Base-by-base conservation (phyloP, 2,888 invertebrate genomes). In the Trissolcus brochymenae region DNA sequence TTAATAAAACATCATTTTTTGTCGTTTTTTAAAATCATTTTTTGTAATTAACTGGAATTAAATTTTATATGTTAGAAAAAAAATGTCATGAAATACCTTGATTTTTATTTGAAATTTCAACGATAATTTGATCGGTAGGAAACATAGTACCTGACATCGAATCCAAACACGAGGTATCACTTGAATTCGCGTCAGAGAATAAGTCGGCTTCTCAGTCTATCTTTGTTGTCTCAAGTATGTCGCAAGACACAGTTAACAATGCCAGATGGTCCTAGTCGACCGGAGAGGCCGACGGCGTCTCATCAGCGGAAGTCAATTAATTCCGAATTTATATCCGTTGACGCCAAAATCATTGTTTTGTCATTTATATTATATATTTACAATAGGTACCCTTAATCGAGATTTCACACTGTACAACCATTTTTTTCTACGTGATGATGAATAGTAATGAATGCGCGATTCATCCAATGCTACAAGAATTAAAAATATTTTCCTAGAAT, bases 291-390 rank as follows among this genome's bases (percentile, higher is more conserved):
- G 61, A 73, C 72, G 60, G 76, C 80, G 73, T 35, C 7, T 35
- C 71, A 74, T 77, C 81, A 81, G 79, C 80, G 82, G 81, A 81
- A 80, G 82, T 80, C 80, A 66, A 59, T 72, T 67, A 78, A 80
- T 81, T 76, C 55, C 57, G 49, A 61, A 74, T 79, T 56, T 72
- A 61, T 41, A 50, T 35, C 35, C 35, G 35, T 68, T 53, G 41
- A 51, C 70, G 59, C 74, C 35, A 35, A 68, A 68, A 56, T 43
- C 40, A 65, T 65, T 65, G 65, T 65, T 56, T 35, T 64, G 19
- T 35, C 53, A 4, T 54, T 64, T 43, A 41, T 43, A 19, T 16
- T 16, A 13, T 51, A 14, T 17, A 35, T 29, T 16, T 14, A 46
- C 21, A 21, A 21, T 21, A 21, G 21, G 4, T 21, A n/a, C n/a